These are phyloP conservation scores for Antechinus flavipes DNA, from an alignment of 2,113 vertebrate species.

Conservation along the genomic window DNA sequence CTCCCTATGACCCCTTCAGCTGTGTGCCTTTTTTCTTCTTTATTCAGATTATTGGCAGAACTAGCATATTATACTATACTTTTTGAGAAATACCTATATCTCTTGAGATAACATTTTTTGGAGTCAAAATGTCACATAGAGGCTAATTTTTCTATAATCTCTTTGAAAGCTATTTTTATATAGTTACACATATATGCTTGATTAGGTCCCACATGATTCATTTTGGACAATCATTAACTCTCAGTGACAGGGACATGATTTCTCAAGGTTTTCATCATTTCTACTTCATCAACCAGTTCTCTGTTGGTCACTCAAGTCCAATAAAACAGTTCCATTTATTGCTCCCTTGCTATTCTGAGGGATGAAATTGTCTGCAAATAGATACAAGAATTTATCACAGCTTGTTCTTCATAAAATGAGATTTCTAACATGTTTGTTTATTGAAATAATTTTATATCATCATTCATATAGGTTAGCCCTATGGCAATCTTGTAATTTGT, in stretches of 20 bases:
- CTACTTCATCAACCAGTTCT: neutral
- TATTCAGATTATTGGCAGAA: neutral
- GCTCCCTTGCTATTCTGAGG: neutral
- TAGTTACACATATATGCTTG: neutral
- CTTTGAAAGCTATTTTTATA: neutral
- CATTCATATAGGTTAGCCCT: neutral
- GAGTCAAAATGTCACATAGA: neutral
- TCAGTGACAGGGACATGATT: neutral
- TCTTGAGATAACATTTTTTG: neutral
- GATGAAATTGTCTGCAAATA: neutral
- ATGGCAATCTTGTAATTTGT: neutral
- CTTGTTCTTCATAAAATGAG: neutral
- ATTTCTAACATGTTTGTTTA: neutral
- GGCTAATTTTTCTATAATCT: neutral
- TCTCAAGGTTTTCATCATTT: neutral
- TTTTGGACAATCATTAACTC: neutral
- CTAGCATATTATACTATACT: neutral
- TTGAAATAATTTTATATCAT: neutral
- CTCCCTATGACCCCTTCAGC: neutral
- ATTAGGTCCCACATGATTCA: neutral
- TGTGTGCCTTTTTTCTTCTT: neutral
- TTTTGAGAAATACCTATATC: neutral
- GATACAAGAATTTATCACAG: neutral
- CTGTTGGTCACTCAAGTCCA: neutral
- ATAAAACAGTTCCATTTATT: neutral